phyloP scores from a whole-genome alignment of 1,140 invertebrate species.

The Cheumatopsyche charites region DNA sequence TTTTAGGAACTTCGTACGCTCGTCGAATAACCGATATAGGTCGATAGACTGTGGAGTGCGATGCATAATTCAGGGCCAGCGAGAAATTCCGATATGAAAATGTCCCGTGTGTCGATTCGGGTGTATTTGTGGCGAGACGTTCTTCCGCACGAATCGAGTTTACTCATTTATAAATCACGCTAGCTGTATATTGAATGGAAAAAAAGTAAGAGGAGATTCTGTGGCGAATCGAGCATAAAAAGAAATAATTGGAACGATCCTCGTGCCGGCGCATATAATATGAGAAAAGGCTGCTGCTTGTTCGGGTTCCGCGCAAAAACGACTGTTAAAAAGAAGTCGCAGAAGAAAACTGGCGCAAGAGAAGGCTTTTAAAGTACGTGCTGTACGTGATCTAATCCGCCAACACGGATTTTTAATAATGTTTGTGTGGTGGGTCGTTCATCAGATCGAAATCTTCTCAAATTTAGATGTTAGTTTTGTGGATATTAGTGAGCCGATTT shows the following conservation, averaged over 20 bases:
- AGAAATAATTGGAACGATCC: slow-evolving; percentile 35
- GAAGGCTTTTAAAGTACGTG: slow-evolving; percentile 4
- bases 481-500: too few relatives aligned
- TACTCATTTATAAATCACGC: slow-evolving; percentile 8
- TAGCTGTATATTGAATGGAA: slow-evolving; percentile 1
- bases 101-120: too few relatives aligned
- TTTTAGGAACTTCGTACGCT: slow-evolving; percentile 4
- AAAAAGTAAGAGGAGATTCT: not conserved
- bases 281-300: slow-evolving; percentile 21
- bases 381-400: slow-evolving; percentile 39
- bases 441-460: not conserved
- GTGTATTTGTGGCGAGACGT: too few relatives aligned
- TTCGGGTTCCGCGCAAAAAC: slow-evolving; percentile 24
- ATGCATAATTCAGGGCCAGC: too few relatives aligned
- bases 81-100: too few relatives aligned
- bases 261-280: slow-evolving; percentile 30
- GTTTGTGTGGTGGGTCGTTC: not conserved
- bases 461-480: too few relatives aligned
- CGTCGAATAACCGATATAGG: slow-evolving; percentile 1
- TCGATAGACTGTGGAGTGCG: too few relatives aligned
- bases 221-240: slow-evolving; percentile 33
- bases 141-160: slow-evolving; percentile 1
- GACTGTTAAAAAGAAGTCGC: slow-evolving; percentile 35
- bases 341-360: not conserved
- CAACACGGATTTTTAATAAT: not conserved